These are phyloP conservation scores for Drosophila ambigua DNA, from an alignment of 1,140 invertebrate species.

Conservation along the genomic window DNA sequence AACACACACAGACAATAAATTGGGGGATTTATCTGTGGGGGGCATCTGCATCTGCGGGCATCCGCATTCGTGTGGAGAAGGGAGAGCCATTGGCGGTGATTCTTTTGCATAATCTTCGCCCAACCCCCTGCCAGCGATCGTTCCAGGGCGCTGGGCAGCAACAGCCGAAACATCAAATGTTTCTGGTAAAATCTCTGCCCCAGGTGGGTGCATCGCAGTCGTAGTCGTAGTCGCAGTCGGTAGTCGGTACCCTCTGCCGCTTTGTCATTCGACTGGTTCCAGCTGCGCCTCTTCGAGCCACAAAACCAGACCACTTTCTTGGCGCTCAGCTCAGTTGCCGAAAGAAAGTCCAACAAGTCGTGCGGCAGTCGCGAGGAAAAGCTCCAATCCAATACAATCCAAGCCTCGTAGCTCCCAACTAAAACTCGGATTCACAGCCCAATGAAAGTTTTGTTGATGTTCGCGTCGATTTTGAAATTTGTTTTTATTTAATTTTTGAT, in stretches of 20 bases:
- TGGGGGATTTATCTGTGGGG: background rate
- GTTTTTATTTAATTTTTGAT: conserved; percentile 15
- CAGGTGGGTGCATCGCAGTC: conserved; percentile 41
- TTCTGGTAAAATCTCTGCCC: conserved; percentile 51
- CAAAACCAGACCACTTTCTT: conserved; percentile 83
- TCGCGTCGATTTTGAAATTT: conserved; percentile 42
- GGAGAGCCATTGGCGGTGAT: conserved; percentile 3
- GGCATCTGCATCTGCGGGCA: conserved; percentile 10
- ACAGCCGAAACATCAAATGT: conserved; percentile 29
- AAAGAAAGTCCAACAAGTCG: conserved; percentile 81
- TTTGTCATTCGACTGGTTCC: conserved; percentile 76
- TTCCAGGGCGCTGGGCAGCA: conserved; percentile 46
- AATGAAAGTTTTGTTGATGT: conserved; percentile 66
- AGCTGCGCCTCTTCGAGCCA: conserved; percentile 58
- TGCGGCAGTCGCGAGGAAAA: conserved; percentile 36
- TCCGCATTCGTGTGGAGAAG: conserved; percentile 46
- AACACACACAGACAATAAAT: conserved; percentile 1
- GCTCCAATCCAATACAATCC: background rate
- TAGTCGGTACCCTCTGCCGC: conserved; percentile 28
- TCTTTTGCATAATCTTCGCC: conserved; percentile 61
- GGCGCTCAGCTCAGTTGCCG: conserved; percentile 77
- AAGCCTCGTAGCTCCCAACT: conserved; percentile 8
- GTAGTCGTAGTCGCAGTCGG: background rate
- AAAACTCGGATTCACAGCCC: conserved; percentile 13
- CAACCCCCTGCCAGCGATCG: background rate